Evolutionary conservation across 1,140 invertebrate species (phyloP), one percentile per base, ranked within the genome.

Genomic region (Physella acuta): DNA sequence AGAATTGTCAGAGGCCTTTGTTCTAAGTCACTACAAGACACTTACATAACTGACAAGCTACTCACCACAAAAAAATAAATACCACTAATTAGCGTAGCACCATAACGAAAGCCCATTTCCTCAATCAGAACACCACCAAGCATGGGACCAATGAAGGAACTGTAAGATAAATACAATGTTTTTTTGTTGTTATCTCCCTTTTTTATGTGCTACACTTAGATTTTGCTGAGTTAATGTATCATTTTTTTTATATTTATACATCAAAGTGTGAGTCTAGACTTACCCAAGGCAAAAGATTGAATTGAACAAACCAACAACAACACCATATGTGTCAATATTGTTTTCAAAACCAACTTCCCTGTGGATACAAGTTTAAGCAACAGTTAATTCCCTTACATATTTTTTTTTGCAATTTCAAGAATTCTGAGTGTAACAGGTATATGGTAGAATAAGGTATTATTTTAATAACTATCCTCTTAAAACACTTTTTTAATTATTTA

Each of bases 241-340:
- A 55, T 24, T 14, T 55, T 55, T 55, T 55, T 8, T 24, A 30
- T 55, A 30, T 14, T 8, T 8, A 30, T 55, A 30, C 5, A 30
- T 14, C 11, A 14, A 30, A 14, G 28, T 30, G 28, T 24, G 24
- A 60, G 14, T 30, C 3, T 28, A 33, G 4, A 72, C 77, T 71
- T 73, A 79, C 79, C 79, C 79, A 36, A 80, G 65, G 14, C 75
- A 75, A 52, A 73, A 79, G 31, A 69, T 69, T 17, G 78, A 79
- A 53, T 76, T 77, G 34, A 78, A 76, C 20, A 74, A 63, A 14
- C 79, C 79, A 20, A 76, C 78, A 16, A 80, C 76, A 31, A 80
- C 55, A 14, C 77, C 79, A 71, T 73, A 74, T 31, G 79, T 80
- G 34, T 73, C 75, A 36, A 80, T 52, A 49, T 73, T 77, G 33